Evolutionary conservation across 2,113 vertebrate genomes (phyloP).

Genomic region (Bostrychus sinensis): DNA sequence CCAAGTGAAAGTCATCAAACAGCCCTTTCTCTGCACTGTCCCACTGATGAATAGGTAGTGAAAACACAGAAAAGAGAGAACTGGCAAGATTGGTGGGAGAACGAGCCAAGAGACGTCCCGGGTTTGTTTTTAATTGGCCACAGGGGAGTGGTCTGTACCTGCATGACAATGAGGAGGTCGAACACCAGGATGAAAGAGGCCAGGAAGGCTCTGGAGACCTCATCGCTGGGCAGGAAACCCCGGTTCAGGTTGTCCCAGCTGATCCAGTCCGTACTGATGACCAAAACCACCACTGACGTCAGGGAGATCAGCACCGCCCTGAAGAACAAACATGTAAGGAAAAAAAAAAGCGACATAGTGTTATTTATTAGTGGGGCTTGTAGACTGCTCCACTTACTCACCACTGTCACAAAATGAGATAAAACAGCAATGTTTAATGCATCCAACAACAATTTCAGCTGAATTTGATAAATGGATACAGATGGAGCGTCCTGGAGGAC

Average conservation of each 20-base stretch:
- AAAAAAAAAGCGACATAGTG: background rate
- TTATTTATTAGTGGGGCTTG: slow-evolving; percentile 1
- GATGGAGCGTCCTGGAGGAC: slow-evolving; percentile 40
- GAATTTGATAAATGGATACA: slow-evolving; percentile 44
- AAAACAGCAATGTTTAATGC: slow-evolving; percentile 19
- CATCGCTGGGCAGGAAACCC: slow-evolving; percentile 96
- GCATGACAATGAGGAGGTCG: slow-evolving; percentile 99
- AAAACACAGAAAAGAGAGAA: background rate
- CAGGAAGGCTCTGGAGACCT: slow-evolving; percentile 96
- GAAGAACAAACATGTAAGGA: slow-evolving; percentile 23
- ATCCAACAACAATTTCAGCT: slow-evolving; percentile 37
- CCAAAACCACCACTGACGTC: slow-evolving; percentile 93
- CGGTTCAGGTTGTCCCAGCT: slow-evolving; percentile 98
- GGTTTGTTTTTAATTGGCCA: slow-evolving; percentile 69
- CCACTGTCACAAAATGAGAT: slow-evolving; percentile 21
- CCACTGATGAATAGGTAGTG: slow-evolving; percentile 60
- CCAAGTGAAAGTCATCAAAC: slow-evolving; percentile 60
- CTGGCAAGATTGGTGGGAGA: slow-evolving; percentile 40
- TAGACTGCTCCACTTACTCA: slow-evolving; percentile 13
- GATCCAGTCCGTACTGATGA: slow-evolving; percentile 99
- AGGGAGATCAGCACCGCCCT: slow-evolving; percentile 94
- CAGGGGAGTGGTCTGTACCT: slow-evolving; percentile 81
- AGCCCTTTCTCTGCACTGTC: slow-evolving; percentile 41
- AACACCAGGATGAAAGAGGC: slow-evolving; percentile 99
- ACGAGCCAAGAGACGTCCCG: slow-evolving; percentile 52